Conservation (phyloP, 92 coral and sea anemone species). For the Siderastrea radians region DNA sequence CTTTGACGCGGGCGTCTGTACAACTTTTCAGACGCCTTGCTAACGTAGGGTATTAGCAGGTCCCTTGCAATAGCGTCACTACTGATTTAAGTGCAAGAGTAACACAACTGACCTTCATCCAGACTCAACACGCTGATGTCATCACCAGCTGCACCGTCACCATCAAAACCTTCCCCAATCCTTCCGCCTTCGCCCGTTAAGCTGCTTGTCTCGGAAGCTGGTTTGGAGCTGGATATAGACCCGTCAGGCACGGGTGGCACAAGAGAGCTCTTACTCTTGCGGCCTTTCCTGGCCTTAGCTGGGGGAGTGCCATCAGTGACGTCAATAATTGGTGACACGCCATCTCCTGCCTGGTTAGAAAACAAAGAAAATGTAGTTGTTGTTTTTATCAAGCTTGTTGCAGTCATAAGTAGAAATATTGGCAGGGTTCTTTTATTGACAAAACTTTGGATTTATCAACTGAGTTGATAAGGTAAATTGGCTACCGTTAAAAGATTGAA, state of each 20-base stretch:
- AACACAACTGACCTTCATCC: conserved; percentile 86
- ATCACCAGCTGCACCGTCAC: conserved; percentile 82
- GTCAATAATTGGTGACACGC: conserved; percentile 25
- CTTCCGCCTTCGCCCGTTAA: conserved; percentile 85
- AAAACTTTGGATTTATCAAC: too few relatives aligned
- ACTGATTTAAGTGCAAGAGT: not conserved
- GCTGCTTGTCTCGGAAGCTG: conserved; percentile 94
- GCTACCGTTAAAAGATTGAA: too few relatives aligned
- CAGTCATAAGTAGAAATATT: too few relatives aligned
- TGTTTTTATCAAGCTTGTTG: too few relatives aligned
- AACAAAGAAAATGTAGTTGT: not conserved
- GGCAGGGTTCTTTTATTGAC: too few relatives aligned
- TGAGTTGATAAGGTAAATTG: too few relatives aligned
- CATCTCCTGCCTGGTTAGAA: not conserved
- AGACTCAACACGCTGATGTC: conserved; percentile 96
- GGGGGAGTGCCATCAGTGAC: conserved; percentile 69
- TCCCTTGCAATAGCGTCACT: too few relatives aligned
- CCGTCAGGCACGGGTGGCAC: conserved; percentile 96
- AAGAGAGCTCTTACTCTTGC: conserved; percentile 90
- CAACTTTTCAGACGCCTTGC: too few relatives aligned
- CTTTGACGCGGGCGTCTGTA: too few relatives aligned
- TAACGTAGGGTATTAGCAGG: too few relatives aligned
- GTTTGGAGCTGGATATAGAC: conserved; percentile 70
- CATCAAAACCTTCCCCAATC: conserved; percentile 73
- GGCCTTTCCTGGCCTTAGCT: conserved; percentile 95